phyloP scores from a whole-genome alignment of 2,888 invertebrate species.

The Standfussiana lucernea region DNA sequence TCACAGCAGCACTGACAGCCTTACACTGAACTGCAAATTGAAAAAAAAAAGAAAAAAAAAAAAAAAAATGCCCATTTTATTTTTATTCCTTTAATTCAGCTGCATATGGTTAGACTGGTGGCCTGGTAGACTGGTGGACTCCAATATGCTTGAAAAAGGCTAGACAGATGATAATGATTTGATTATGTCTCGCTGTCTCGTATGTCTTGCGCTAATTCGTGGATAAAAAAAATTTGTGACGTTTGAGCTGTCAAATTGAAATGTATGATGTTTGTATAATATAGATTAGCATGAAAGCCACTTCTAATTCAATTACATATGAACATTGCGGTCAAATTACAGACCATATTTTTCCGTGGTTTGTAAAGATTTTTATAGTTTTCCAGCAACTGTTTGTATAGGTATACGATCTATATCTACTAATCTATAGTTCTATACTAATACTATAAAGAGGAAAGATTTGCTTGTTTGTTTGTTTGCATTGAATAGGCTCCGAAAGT shows the following conservation, averaged over 20 bases:
- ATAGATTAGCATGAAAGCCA: background rate
- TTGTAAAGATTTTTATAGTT: background rate
- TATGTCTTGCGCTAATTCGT: background rate
- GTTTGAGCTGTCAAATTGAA: background rate
- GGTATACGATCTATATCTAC: no score
- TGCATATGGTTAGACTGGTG: background rate
- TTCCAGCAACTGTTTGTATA: background rate
- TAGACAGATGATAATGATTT: background rate
- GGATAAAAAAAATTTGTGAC: background rate
- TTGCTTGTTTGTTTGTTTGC: no score
- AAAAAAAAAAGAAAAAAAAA: no score
- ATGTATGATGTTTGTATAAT: background rate
- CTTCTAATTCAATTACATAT: background rate
- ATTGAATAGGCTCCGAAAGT: no score
- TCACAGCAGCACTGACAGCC: no score
- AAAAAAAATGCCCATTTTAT: no score
- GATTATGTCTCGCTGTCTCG: background rate
- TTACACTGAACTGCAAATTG: no score
- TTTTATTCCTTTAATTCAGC: background rate
- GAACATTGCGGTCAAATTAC: background rate
- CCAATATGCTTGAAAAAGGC: background rate
- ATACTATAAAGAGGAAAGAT: no score
- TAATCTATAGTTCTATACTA: no score
- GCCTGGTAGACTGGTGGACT: background rate
- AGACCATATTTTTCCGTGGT: background rate